Evolutionary conservation across 2,797 vertebrate genomes (phyloP).

Genomic region (Loris lydekkerianus): DNA sequence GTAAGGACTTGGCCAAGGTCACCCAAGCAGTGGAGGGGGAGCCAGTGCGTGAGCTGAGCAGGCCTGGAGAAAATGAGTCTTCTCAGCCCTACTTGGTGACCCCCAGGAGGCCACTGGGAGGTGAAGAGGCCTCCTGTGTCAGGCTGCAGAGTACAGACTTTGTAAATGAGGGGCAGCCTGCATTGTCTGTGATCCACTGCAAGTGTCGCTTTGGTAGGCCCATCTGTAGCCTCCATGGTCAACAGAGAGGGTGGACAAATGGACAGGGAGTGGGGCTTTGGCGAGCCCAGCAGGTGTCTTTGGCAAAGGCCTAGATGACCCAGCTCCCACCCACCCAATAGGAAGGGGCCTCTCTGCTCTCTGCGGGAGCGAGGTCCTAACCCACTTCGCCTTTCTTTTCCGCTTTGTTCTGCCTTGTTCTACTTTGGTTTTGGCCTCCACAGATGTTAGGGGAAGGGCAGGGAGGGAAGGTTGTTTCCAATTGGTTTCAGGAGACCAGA

Average conservation of each 20-base stretch:
- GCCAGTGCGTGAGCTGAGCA: rapidly evolving
- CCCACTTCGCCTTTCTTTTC: neutral
- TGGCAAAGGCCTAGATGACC: neutral
- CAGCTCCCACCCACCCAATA: rapidly evolving
- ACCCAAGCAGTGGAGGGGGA: too few species aligned
- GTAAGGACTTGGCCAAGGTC: neutral
- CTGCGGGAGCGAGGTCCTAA: neutral
- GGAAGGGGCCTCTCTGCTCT: neutral
- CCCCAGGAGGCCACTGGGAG: neutral
- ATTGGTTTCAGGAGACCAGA: slow-evolving; percentile 57
- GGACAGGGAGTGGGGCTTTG: neutral
- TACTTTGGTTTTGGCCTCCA: neutral
- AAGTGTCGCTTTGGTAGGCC: neutral
- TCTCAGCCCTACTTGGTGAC: neutral
- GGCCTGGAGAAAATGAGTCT: too few species aligned
- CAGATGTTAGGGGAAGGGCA: neutral
- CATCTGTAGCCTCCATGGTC: neutral
- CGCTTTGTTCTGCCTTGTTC: neutral
- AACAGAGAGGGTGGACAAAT: neutral
- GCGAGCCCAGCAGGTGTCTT: neutral
- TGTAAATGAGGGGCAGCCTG: rapidly evolving
- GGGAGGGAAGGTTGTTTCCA: neutral
- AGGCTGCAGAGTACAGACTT: neutral
- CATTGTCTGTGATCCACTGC: rapidly evolving
- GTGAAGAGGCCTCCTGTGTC: rapidly evolving